phyloP scores from a whole-genome alignment of 1,140 invertebrate genomes.

The Ridgeia piscesae region DNA sequence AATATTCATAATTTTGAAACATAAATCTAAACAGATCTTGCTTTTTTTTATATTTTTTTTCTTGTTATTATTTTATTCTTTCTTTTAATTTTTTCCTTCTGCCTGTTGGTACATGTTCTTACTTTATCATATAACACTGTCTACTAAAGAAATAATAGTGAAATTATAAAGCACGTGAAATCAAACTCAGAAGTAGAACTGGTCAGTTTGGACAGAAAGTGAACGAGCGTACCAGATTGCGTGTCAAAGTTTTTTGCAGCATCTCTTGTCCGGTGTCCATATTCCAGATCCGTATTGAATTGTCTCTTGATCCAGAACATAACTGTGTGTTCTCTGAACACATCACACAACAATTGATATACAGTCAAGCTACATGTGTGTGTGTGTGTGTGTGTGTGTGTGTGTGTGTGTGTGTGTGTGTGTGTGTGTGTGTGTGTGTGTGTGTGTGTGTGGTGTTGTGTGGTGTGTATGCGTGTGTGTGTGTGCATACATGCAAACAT shows the following conservation, averaged over 20 bases:
- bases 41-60: not conserved
- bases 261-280: conserved; percentile 46
- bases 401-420: too few species aligned
- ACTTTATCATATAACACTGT: not conserved
- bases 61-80: too few species aligned
- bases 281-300: conserved; percentile 52
- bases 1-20: not conserved
- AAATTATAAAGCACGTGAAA: too few species aligned
- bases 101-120: not conserved
- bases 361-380: not conserved
- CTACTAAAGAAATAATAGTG: too few species aligned
- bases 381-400: too few species aligned
- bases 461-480: too few species aligned
- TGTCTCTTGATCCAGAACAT: conserved; percentile 53
- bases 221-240: conserved; percentile 46
- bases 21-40: not conserved
- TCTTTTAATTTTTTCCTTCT: not conserved
- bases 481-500: too few species aligned
- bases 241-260: conserved; percentile 43
- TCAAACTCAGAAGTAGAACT: not conserved
- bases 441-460: too few species aligned
- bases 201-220: not conserved
- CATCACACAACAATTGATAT: not conserved
- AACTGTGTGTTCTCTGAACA: conserved; percentile 42
- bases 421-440: too few species aligned